Evolutionary conservation across 2,113 vertebrate species (phyloP), one percentile per base, ranked within the genome.

Genomic region (Dipodomys ordii): DNA sequence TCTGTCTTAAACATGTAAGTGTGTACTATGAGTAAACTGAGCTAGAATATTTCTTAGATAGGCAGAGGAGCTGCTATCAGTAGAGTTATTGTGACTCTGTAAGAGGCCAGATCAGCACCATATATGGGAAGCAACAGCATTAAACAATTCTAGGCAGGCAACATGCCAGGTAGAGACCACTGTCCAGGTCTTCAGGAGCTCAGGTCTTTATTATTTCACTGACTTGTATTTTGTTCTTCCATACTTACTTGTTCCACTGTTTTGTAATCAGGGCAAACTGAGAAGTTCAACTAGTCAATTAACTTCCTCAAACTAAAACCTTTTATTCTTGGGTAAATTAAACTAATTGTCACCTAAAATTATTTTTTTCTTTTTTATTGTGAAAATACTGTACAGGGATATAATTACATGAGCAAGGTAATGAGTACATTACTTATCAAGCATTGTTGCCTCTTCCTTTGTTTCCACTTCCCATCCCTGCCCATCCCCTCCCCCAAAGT

Each of bases 321-420:
- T 11, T 87, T 87, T 92, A 83, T 60, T 68, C 30, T 87, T 80
- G 67, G 35, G 76, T 27, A 93, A 35, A 74, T 74, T 88, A 1
- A 25, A 62, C 57, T 81, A 30, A 53, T 76, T 49, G 73, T 9
- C 9, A 93, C 44, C 60, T 44, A 76, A 11, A 81, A 39, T 67
- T 73, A 83, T 83, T 39, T 39, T 39, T 39, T 39, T 39, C 39
- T 39, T 6, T 39, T 39, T 39, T 39, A 39, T 39, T 39, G 39
- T 39, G 39, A 39, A 39, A 6, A 39, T 39, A 39, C 39, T 39
- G 39, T 39, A 39, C 39, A 39, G 39, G 39, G 39, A 39, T 39
- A 39, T 5, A 39, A 39, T 39, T 39, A 39, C 39, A 39, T 39
- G 39, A 39, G 39, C 39, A 39, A 39, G 39, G 39, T 39, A 39